phyloP scores from a whole-genome alignment of 2,797 vertebrate genomes.

The Pachyuromys duprasi region DNA sequence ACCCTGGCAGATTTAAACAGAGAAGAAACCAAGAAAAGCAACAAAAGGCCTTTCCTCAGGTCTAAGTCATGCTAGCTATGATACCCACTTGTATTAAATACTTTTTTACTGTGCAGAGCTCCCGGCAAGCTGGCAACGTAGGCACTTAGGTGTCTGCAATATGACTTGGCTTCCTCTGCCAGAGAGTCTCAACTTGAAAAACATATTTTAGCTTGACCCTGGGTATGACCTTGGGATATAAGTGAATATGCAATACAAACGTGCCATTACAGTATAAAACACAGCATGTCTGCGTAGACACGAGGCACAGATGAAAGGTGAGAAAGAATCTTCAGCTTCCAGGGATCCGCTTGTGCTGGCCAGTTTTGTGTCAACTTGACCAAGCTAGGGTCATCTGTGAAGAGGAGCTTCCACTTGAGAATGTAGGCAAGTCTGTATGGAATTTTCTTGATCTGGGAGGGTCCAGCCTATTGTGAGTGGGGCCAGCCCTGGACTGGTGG shows the following conservation, averaged over 20 bases:
- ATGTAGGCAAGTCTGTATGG: background rate
- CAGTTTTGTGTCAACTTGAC: background rate
- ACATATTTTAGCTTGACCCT: background rate
- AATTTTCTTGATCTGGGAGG: background rate
- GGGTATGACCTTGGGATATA: background rate
- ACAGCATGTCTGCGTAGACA: background rate
- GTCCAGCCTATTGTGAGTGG: background rate
- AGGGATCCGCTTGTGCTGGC: background rate
- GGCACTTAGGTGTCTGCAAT: background rate
- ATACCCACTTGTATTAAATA: background rate
- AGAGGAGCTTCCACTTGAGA: background rate
- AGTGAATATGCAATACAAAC: background rate
- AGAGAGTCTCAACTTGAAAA: background rate
- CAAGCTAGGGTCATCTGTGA: background rate
- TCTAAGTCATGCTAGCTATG: background rate
- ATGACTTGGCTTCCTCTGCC: background rate
- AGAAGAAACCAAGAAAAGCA: slow-evolving; percentile 10
- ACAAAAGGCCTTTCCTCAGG: background rate
- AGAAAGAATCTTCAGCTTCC: background rate
- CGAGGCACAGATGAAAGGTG: background rate
- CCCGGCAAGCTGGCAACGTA: background rate
- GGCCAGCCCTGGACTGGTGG: background rate
- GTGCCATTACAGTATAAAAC: background rate
- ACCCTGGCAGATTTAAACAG: background rate
- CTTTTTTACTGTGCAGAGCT: background rate